Conservation (phyloP, 1,140 invertebrate genomes). For the Bombus affinis region DNA sequence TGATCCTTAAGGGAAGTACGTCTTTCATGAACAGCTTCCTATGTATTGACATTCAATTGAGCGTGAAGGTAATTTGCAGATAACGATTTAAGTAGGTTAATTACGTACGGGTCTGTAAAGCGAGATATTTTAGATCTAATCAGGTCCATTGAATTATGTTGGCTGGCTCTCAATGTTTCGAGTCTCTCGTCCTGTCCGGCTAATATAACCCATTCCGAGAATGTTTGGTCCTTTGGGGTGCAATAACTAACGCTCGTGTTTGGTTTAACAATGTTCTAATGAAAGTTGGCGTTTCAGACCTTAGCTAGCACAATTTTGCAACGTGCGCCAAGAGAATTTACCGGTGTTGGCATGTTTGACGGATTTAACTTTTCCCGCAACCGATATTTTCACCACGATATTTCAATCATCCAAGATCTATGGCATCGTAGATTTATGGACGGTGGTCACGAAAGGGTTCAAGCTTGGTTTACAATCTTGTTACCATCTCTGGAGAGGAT, state of each 20-base stretch:
- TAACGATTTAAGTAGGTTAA: conserved; percentile 5
- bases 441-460: not conserved
- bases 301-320: not conserved
- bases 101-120: not conserved
- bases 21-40: not conserved
- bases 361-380: not conserved
- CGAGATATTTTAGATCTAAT: conserved; percentile 9
- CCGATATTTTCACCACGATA: conserved; percentile 4
- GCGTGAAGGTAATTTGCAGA: not conserved
- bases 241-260: conserved; percentile 4
- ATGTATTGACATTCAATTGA: not conserved
- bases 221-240: not conserved
- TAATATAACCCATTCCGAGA: not conserved
- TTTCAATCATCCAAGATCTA: not conserved
- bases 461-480: conserved; percentile 13
- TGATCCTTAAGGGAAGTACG: no score
- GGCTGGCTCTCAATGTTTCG: not conserved
- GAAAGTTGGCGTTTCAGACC: not conserved
- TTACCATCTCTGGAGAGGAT: not conserved
- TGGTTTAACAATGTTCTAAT: conserved; percentile 18
- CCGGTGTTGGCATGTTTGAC: not conserved
- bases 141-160: not conserved
- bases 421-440: not conserved
- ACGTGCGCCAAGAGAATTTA: not conserved
- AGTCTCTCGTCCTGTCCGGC: not conserved